Evolutionary conservation across 2,797 vertebrate genomes (phyloP).

Genomic region (Florisuga fusca): DNA sequence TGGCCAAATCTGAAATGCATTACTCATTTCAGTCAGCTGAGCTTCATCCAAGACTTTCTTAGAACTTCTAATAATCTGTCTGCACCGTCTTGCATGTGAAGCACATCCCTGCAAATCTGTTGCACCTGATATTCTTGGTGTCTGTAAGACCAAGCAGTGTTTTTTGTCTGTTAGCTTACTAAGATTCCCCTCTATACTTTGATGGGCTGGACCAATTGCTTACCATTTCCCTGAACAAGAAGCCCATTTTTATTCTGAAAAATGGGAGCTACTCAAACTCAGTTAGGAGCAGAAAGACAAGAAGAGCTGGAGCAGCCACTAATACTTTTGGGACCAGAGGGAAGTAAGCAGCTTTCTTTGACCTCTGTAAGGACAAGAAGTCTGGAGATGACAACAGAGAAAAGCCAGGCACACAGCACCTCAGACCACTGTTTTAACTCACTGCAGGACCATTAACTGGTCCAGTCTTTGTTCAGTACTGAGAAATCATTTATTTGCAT

Average conservation of each 20-base stretch:
- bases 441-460: neutral
- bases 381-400: neutral
- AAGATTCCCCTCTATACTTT: neutral
- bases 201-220: neutral
- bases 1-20: conserved; percentile 52
- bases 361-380: neutral
- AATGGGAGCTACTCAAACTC: neutral
- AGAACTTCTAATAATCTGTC: conserved; percentile 63
- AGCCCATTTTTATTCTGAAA: neutral
- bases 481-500: neutral
- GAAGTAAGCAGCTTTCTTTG: neutral
- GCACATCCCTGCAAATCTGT: neutral
- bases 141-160: neutral
- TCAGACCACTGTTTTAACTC: neutral
- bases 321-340: neutral
- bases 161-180: neutral
- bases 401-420: neutral
- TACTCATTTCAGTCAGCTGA: conserved; percentile 77
- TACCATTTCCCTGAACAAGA: neutral
- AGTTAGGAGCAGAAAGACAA: neutral
- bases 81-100: neutral
- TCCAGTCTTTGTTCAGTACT: neutral
- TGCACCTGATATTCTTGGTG: conserved; percentile 16
- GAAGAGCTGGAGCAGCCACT: neutral
- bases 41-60: conserved; percentile 76